Evolutionary conservation across 1,140 invertebrate species (phyloP).

Genomic region (Hyles vespertilio): DNA sequence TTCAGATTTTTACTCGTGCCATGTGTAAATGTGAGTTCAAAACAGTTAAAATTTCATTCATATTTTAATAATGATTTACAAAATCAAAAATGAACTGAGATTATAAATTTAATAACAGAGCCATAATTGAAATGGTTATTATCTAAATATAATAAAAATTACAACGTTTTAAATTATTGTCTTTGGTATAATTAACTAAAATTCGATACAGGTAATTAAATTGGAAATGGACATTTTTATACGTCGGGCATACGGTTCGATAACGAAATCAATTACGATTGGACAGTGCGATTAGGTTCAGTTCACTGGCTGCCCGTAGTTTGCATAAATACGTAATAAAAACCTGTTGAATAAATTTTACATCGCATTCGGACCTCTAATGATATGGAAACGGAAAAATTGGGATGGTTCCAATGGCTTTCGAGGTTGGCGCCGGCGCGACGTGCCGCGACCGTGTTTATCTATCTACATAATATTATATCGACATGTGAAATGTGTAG

Average conservation of each 20-base stretch:
- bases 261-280: slow-evolving; percentile 34
- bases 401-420: slow-evolving; percentile 27
- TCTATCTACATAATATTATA: slow-evolving; percentile 7
- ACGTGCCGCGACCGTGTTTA: slow-evolving; percentile 1
- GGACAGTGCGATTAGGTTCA: slow-evolving; percentile 27
- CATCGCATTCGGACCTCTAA: slow-evolving; percentile 28
- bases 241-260: slow-evolving; percentile 19
- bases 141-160: slow-evolving; percentile 2
- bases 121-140: no score
- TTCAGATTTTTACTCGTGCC: no score
- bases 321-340: slow-evolving; percentile 37
- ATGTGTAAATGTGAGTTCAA: not conserved
- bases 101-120: no score
- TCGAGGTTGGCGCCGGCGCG: slow-evolving; percentile 33
- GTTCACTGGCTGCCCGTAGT: slow-evolving; percentile 23
- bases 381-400: slow-evolving; percentile 38
- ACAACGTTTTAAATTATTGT: slow-evolving; percentile 2
- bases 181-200: slow-evolving; percentile 13
- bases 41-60: not conserved
- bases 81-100: no score
- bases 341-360: slow-evolving; percentile 33
- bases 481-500: slow-evolving; percentile 9
- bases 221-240: slow-evolving; percentile 19
- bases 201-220: slow-evolving; percentile 19
- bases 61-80: no score